These are phyloP conservation scores for Novumbra hubbsi DNA, from an alignment of 2,797 vertebrate species.

Conservation along the genomic window DNA sequence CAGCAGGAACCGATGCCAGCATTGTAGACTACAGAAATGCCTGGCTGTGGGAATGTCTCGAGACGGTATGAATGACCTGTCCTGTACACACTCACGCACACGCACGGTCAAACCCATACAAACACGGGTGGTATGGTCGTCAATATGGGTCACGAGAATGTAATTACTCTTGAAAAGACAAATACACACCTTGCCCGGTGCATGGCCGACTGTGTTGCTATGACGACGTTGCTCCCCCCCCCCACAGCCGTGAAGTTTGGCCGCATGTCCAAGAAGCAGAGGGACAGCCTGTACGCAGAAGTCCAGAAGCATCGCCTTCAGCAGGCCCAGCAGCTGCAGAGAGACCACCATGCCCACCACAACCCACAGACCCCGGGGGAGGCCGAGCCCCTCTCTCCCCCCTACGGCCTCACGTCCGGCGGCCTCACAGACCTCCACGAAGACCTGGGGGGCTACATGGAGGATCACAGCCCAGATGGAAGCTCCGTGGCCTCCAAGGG, in stretches of 20 bases:
- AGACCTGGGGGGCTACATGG: slow-evolving; percentile 82
- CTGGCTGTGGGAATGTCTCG: slow-evolving; percentile 92
- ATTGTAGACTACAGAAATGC: slow-evolving; percentile 94
- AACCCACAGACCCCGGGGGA: slow-evolving; percentile 78
- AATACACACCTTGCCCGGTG: too few species aligned
- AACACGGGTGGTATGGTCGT: too few species aligned
- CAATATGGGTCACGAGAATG: too few species aligned
- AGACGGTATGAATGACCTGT: slow-evolving; percentile 75
- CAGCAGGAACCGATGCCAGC: slow-evolving; percentile 91
- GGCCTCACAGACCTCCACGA: slow-evolving; percentile 85
- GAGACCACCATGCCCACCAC: slow-evolving; percentile 30
- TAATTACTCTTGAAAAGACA: too few species aligned
- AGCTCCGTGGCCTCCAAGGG: slow-evolving; percentile 71
- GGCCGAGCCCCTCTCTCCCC: slow-evolving; percentile 84
- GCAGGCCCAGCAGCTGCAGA: slow-evolving; percentile 76
- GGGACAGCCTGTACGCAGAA: slow-evolving; percentile 91
- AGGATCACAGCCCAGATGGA: slow-evolving; percentile 82
- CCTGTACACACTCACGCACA: not conserved
- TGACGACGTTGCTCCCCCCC: not conserved
- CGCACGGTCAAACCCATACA: too few species aligned
- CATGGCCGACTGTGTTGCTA: too few species aligned
- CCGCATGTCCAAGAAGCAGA: slow-evolving; percentile 94
- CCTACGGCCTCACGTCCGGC: slow-evolving; percentile 80
- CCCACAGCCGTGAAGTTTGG: slow-evolving; percentile 94
- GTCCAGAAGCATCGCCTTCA: slow-evolving; percentile 91